Evolutionary conservation across 2,113 vertebrate species (phyloP).

Genomic region (Eolophus roseicapilla): DNA sequence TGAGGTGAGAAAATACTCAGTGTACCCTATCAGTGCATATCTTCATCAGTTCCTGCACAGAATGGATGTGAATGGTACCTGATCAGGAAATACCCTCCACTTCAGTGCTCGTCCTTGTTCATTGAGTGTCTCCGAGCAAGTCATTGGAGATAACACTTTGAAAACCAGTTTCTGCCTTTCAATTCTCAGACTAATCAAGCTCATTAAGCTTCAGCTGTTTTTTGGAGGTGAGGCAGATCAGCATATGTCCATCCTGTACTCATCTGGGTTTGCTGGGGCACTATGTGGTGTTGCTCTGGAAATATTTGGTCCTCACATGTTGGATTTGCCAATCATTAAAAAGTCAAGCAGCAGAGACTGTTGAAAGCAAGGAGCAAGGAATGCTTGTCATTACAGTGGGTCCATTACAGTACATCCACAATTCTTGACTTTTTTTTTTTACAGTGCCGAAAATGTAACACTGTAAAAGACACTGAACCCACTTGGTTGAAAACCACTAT

Average conservation of each 20-base stretch:
- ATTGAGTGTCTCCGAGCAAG: background rate
- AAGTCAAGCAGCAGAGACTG: background rate
- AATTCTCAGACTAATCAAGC: background rate
- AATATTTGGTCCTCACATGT: background rate
- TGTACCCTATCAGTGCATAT: background rate
- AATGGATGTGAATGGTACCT: background rate
- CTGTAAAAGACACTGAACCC: background rate
- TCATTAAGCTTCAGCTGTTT: background rate
- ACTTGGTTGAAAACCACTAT: background rate
- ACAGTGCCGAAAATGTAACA: background rate
- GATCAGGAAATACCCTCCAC: background rate
- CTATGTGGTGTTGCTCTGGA: background rate
- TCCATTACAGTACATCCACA: background rate
- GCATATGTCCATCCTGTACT: background rate
- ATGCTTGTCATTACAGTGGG: background rate
- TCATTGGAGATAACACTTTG: background rate
- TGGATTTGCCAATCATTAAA: background rate
- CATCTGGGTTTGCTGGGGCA: background rate
- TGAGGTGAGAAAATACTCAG: background rate
- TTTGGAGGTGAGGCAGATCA: background rate
- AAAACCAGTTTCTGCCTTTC: slow-evolving; percentile 1
- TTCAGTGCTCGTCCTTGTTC: background rate
- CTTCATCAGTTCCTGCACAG: background rate
- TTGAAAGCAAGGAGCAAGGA: background rate
- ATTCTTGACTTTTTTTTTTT: background rate